Evolutionary conservation across 2,113 vertebrate genomes (phyloP).

Genomic region (Pterocles gutturalis): DNA sequence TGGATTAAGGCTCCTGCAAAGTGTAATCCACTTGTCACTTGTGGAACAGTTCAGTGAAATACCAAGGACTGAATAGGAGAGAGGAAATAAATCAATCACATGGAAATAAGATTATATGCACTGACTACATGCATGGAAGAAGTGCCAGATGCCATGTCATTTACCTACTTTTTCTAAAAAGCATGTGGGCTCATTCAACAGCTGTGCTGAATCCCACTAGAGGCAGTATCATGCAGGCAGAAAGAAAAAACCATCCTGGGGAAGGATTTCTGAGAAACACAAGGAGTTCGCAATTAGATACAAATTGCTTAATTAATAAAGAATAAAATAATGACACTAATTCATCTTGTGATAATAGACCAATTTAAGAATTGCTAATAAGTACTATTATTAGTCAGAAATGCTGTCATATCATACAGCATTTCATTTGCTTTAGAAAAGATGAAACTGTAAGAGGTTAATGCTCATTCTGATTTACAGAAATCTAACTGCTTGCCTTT

Average conservation of each 20-base stretch:
- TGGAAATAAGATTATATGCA: neutral
- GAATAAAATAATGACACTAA: neutral
- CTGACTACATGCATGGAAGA: neutral
- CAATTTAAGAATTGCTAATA: neutral
- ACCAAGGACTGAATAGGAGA: neutral
- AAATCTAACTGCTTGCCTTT: conserved; percentile 8
- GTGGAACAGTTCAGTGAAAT: neutral
- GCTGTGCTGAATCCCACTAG: neutral
- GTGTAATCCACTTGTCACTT: neutral
- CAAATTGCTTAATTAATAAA: conserved; percentile 12
- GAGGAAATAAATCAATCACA: neutral
- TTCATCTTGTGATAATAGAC: neutral
- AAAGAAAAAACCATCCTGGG: neutral
- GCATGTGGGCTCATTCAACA: neutral
- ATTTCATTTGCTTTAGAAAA: neutral
- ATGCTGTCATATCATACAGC: neutral
- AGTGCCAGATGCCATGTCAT: neutral
- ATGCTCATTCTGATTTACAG: neutral
- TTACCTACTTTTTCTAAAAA: neutral
- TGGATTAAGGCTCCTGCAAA: neutral
- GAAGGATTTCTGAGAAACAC: neutral
- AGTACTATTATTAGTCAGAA: neutral
- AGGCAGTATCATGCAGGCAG: neutral
- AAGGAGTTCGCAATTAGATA: neutral
- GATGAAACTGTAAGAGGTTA: neutral